phyloP scores from a whole-genome alignment of 2,888 invertebrate genomes.

The Blastobasis adustella region DNA sequence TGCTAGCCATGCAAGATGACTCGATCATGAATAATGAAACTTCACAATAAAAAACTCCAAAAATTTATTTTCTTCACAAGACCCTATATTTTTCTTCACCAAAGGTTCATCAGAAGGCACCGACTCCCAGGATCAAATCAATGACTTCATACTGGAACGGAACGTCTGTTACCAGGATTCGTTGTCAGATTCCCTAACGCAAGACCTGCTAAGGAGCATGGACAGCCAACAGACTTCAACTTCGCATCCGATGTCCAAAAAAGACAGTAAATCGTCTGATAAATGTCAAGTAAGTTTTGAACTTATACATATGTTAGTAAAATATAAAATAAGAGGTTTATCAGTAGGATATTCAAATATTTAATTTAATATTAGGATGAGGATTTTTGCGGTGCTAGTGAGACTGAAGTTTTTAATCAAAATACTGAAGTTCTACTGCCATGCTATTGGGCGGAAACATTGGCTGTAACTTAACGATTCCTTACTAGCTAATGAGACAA shows the following conservation, averaged over 20 bases:
- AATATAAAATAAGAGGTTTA: no score
- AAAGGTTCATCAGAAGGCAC: constrained; percentile 60
- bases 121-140: constrained; percentile 58
- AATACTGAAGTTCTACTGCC: not conserved
- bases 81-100: no score
- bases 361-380: no score
- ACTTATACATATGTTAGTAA: no score
- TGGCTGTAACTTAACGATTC: no score
- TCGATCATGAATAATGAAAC: no score
- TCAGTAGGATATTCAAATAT: no score
- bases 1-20: no score
- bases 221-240: constrained; percentile 45
- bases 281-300: constrained; percentile 25
- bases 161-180: constrained; percentile 71
- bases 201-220: constrained; percentile 51
- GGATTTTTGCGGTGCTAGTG: no score
- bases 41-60: no score
- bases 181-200: constrained; percentile 58
- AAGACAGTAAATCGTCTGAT: constrained; percentile 48
- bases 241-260: constrained; percentile 38
- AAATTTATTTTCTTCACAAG: no score
- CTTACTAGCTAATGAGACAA: no score
- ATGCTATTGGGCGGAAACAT: not conserved
- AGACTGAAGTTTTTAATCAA: not conserved
- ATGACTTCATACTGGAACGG: constrained; percentile 63